Evolutionary conservation across 2,888 invertebrate species (phyloP).

Genomic region (Anaspis maculata): DNA sequence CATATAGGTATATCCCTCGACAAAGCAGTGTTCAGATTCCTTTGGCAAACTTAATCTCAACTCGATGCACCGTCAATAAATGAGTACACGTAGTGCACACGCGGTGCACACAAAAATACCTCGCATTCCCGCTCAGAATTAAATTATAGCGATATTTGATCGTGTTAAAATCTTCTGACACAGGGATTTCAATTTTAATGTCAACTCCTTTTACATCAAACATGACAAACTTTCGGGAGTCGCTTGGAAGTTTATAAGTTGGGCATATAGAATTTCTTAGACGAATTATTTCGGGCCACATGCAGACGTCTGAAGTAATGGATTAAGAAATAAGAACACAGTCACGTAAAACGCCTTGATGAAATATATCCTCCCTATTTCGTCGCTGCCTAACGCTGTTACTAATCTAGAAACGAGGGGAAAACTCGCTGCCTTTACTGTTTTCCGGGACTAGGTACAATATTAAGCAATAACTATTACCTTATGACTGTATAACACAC

Average conservation of each 20-base stretch:
- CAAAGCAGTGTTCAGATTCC: too few species aligned
- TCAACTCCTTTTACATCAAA: constrained; percentile 44
- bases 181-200: constrained; percentile 43
- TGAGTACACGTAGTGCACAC: constrained; percentile 12
- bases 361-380: constrained; percentile 25
- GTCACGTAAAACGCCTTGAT: constrained; percentile 33
- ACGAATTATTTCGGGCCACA: constrained; percentile 39
- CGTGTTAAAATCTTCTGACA: constrained; percentile 39
- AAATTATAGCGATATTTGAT: constrained; percentile 41
- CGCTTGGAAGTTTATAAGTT: constrained; percentile 37
- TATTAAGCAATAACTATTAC: too few species aligned
- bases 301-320: constrained; percentile 38
- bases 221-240: constrained; percentile 37
- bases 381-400: constrained; percentile 3
- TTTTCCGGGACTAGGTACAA: too few species aligned
- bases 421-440: constrained; percentile 7
- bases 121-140: constrained; percentile 29
- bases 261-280: constrained; percentile 41
- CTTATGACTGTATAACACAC: too few species aligned
- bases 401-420: constrained; percentile 7
- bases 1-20: constrained; percentile 6
- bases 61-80: neutral
- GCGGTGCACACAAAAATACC: too few species aligned
- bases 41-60: too few species aligned
- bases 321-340: constrained; percentile 37